A percentile compares a stretch with the other conserved stretches of the same genome.
Evolutionary conservation across 2,888 invertebrate species (phyloP).

Genomic region (Actias luna): DNA sequence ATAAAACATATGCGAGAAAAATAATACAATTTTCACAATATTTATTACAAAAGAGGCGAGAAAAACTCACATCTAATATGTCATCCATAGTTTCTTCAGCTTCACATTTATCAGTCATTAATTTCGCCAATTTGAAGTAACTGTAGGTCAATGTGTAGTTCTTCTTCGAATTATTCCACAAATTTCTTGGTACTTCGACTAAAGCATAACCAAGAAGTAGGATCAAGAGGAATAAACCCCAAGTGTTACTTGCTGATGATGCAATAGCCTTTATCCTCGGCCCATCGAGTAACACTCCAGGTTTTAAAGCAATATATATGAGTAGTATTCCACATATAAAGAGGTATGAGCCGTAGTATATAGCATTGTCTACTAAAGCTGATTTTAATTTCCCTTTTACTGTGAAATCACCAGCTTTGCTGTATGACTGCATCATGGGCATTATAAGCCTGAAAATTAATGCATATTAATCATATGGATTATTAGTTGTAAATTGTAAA

Average conservation of each 20-base stretch:
- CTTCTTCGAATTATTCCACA: constrained; percentile 95
- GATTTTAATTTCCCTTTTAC: constrained; percentile 96
- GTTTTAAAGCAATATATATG: constrained; percentile 96
- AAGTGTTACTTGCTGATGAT: constrained; percentile 99
- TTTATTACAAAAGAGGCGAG: not conserved
- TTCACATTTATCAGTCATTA: constrained; percentile 97
- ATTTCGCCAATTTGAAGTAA: constrained; percentile 96
- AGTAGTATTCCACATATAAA: constrained; percentile 96
- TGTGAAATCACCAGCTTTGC: constrained; percentile 98
- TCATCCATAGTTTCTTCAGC: constrained; percentile 98
- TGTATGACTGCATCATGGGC: constrained; percentile 99
- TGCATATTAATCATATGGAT: not conserved
- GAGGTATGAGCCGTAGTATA: constrained; percentile 98
- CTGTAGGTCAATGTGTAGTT: constrained; percentile 92
- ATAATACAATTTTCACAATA: no score
- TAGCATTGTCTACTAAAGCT: constrained; percentile 97
- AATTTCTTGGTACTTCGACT: constrained; percentile 95
- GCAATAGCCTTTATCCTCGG: constrained; percentile 97
- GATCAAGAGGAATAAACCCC: constrained; percentile 98
- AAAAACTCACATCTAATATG: constrained; percentile 89
- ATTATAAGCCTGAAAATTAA: constrained; percentile 90
- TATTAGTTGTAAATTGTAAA: not conserved
- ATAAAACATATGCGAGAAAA: no score
- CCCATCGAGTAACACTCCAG: constrained; percentile 94
- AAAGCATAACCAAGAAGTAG: constrained; percentile 95